Conservation (phyloP, 2,888 invertebrate genomes). For the Blastobasis lacticolella region DNA sequence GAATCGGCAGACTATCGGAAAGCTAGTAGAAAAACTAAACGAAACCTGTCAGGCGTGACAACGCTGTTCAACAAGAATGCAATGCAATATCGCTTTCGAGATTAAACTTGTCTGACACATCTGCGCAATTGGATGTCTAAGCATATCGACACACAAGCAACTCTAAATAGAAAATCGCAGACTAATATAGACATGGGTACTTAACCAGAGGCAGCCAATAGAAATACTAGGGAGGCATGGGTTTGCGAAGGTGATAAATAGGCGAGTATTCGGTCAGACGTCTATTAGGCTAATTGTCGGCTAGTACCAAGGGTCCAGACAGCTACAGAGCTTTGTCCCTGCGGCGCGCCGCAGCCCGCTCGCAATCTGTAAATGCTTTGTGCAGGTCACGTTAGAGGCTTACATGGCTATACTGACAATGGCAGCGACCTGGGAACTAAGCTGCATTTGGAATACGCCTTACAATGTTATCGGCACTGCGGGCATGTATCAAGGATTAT, state of each 20-base stretch:
- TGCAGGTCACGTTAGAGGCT: slow-evolving; percentile 34
- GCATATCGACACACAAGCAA: too few relatives aligned
- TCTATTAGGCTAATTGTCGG: slow-evolving; percentile 48
- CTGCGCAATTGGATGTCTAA: too few relatives aligned
- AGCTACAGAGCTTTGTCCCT: slow-evolving; percentile 40
- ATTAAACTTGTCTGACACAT: too few relatives aligned
- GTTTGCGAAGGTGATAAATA: slow-evolving; percentile 17
- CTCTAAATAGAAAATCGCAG: too few relatives aligned
- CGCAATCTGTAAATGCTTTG: slow-evolving; percentile 49
- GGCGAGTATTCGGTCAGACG: slow-evolving; percentile 28
- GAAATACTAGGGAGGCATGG: slow-evolving; percentile 14
- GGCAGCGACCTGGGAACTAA: neutral
- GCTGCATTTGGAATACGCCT: slow-evolving; percentile 16
- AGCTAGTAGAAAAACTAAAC: too few relatives aligned
- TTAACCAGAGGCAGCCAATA: too few relatives aligned
- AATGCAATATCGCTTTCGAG: too few relatives aligned
- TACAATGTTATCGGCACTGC: neutral
- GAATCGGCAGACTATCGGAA: too few relatives aligned
- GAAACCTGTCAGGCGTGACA: too few relatives aligned
- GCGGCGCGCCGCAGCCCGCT: slow-evolving; percentile 38
- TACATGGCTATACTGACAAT: neutral
- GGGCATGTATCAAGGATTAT: too few relatives aligned
- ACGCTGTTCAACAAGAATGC: too few relatives aligned
- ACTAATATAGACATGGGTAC: too few relatives aligned
- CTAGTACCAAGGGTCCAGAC: slow-evolving; percentile 23